These are phyloP conservation scores for Sula dactylatra DNA, from an alignment of 2,113 vertebrate species.

Conservation along the genomic window DNA sequence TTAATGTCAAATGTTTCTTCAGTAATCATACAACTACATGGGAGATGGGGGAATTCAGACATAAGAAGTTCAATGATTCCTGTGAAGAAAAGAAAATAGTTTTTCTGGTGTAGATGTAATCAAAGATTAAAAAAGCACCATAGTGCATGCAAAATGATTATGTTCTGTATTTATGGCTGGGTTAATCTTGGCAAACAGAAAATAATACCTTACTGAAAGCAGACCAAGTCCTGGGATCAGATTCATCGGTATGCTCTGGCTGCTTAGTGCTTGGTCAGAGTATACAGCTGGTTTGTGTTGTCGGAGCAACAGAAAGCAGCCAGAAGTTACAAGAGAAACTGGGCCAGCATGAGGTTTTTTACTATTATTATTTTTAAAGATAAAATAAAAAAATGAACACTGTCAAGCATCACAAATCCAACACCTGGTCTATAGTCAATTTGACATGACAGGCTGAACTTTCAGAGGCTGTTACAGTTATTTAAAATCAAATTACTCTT, in stretches of 20 bases:
- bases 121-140: neutral
- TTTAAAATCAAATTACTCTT: neutral
- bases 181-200: neutral
- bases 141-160: neutral
- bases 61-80: neutral
- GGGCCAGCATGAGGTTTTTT: fast-evolving
- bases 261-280: fast-evolving
- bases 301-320: neutral
- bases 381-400: neutral
- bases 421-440: neutral
- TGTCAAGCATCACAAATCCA: neutral
- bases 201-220: neutral
- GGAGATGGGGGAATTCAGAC: neutral
- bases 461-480: neutral
- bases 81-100: neutral
- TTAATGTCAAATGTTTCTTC: neutral
- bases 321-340: neutral
- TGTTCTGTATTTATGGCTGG: neutral
- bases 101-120: neutral
- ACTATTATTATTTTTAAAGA: neutral
- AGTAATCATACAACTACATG: neutral
- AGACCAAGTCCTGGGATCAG: neutral
- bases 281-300: neutral
- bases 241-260: neutral
- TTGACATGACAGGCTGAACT: neutral